Evolutionary conservation across 2,888 invertebrate species (phyloP).

Genomic region (Thymelicus acteon): DNA sequence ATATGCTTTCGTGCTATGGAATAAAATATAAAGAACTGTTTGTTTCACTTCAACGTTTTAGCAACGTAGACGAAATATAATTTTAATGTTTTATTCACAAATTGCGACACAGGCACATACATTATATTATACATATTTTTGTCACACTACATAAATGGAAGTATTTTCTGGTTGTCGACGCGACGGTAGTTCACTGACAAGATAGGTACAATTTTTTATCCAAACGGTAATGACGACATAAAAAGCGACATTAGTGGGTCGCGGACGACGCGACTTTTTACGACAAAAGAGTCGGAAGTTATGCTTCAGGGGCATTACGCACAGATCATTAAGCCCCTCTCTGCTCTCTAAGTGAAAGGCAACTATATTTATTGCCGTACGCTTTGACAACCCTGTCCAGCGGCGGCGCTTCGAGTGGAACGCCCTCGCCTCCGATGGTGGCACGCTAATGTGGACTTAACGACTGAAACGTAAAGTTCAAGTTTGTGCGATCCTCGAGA

Average conservation of each 20-base stretch:
- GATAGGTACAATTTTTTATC: background rate
- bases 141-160: no score
- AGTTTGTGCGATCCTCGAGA: constrained; percentile 4
- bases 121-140: no score
- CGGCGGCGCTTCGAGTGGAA: constrained; percentile 43
- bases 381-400: constrained; percentile 72
- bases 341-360: constrained; percentile 65
- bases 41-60: no score
- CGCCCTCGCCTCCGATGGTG: constrained; percentile 43
- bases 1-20: no score
- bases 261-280: constrained; percentile 62
- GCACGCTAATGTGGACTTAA: constrained; percentile 39
- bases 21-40: no score
- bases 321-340: constrained; percentile 78
- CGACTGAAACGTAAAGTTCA: constrained; percentile 11
- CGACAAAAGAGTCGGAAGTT: constrained; percentile 78
- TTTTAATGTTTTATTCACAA: no score
- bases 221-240: constrained; percentile 41
- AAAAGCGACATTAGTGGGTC: constrained; percentile 45
- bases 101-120: no score
- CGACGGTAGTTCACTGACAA: no score
- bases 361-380: constrained; percentile 75
- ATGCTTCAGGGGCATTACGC: constrained; percentile 73
- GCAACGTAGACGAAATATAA: no score
- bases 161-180: no score